These are phyloP conservation scores for Elephas maximus DNA, from an alignment of 2,113 vertebrate species.

Conservation along the genomic window DNA sequence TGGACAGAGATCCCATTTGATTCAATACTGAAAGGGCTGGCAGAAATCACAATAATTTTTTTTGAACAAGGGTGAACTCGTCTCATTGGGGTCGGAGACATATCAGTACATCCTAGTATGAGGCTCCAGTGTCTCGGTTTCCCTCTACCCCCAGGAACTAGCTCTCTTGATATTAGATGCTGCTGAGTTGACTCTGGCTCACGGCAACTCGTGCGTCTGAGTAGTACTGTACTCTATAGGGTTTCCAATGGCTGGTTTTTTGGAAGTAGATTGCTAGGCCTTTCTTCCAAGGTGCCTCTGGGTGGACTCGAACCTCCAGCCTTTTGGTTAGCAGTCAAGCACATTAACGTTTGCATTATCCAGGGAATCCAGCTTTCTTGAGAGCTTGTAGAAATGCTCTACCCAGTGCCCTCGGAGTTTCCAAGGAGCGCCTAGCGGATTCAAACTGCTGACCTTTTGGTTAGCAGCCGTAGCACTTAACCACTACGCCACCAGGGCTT, in stretches of 20 bases:
- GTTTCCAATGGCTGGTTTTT: background rate
- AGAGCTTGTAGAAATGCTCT: background rate
- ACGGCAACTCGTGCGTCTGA: background rate
- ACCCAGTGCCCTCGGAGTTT: too few relatives aligned
- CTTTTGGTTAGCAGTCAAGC: background rate
- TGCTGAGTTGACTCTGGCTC: background rate
- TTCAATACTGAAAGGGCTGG: background rate
- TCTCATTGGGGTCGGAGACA: background rate
- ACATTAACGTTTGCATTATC: background rate
- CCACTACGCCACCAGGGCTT: too few relatives aligned
- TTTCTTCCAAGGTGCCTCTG: background rate
- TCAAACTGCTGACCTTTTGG: too few relatives aligned
- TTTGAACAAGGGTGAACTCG: constrained; percentile 36
- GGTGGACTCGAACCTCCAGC: background rate
- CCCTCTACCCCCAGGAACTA: background rate
- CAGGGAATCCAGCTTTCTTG: background rate
- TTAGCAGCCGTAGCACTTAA: too few relatives aligned
- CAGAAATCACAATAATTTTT: background rate
- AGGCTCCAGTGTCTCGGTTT: background rate
- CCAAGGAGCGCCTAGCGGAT: too few relatives aligned
- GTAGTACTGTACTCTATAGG: background rate
- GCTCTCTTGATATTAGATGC: background rate
- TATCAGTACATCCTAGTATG: background rate
- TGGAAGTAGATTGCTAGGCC: background rate
- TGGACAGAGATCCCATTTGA: background rate